A percentile compares a stretch with the other conserved stretches of the same genome.
phyloP scores from a whole-genome alignment of 2,113 vertebrate genomes.

The Cebidichthys violaceus region DNA sequence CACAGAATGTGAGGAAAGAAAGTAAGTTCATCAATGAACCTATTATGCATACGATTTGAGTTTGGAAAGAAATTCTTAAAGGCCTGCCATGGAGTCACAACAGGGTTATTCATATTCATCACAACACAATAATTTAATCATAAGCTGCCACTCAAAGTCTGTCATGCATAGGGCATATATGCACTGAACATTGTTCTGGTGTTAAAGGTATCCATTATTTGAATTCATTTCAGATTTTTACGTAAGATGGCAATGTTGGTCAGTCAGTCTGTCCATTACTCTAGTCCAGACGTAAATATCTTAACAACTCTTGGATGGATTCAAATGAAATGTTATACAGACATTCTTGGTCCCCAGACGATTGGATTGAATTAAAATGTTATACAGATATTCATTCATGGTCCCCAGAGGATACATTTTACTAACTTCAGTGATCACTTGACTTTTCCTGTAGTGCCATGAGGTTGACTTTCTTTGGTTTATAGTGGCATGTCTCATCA shows the following conservation, averaged over 20 bases:
- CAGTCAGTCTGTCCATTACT: background rate
- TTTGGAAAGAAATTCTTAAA: background rate
- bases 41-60: constrained; percentile 7
- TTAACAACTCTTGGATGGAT: background rate
- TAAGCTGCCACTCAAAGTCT: background rate
- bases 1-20: background rate
- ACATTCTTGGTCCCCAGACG: background rate
- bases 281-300: too few relatives aligned
- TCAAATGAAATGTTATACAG: background rate
- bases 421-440: background rate
- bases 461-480: too few relatives aligned
- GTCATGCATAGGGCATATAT: background rate
- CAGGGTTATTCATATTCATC: constrained; percentile 6
- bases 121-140: background rate
- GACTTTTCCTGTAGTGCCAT: background rate
- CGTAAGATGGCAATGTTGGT: background rate
- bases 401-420: too few relatives aligned
- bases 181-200: background rate
- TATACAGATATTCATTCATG: too few relatives aligned
- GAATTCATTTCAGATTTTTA: background rate
- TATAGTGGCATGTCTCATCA: background rate
- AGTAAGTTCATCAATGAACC: too few relatives aligned
- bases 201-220: background rate
- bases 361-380: background rate
- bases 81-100: background rate